Base-by-base conservation (phyloP, 1,140 invertebrate genomes). In the Megathymus violae region DNA sequence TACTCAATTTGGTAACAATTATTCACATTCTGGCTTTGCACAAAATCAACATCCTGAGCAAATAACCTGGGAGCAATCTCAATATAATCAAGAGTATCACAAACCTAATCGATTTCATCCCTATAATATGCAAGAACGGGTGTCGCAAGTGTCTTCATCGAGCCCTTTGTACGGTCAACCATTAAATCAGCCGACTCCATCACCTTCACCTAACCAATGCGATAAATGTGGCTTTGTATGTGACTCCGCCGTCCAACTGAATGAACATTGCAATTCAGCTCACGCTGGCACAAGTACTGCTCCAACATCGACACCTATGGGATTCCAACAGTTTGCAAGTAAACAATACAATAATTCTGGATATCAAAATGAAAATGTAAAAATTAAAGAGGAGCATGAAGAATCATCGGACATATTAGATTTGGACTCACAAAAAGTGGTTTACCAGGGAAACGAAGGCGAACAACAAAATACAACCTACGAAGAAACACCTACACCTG, bases 391-490 rank as follows among this genome's bases (percentile, higher is more conserved):
- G 62, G 94, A 94, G 68, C 93, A 93, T 16, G 94, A 95, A 71
- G 95, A 94, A 62, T 93, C 94, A 10, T 94, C 95, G 1, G 96
- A 97, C 74, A 96, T 98, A 60, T 91, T 98, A 27, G 97, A 98
- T 84, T 89, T 98, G 50, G 97, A 97, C 81, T 97, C 96, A 0
- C 96, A 97, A 72, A 97, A 97, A 87, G 96, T 97, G 47, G 94
- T 95, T 1, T 94, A 94, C 80, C 93, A 93, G 73, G 91, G 91
- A 22, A 91, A 89, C 56, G 91, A 92, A 63, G 89, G 85, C n/a
- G 90, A 91, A 16, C 79, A 77, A 36, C 80, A 80, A 41, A 78
- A 64, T 58, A 54, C 76, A 4, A 43, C 81, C 0, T 92, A 94
- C 51, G 94, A 94, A 76, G 92, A 93, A 61, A 77, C 87, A 11